Percentiles rank a stretch among this genome's conserved stretches.
Conservation (phyloP, 2,113 vertebrate species). For the Apodemus sylvaticus region DNA sequence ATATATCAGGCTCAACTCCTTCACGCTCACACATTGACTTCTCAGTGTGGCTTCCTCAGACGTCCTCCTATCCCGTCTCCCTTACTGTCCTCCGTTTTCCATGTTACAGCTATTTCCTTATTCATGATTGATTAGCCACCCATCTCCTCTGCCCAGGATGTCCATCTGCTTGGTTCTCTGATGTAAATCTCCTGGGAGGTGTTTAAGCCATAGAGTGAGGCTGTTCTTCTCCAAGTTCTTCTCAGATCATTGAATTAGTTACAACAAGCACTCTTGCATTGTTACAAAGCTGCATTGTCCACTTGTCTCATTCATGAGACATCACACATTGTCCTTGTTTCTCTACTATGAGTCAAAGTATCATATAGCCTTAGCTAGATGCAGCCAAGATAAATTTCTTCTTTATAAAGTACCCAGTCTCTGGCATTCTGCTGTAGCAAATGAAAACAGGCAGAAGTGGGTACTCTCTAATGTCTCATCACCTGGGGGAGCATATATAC, state of each 20-base stretch:
- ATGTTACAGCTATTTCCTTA: background rate
- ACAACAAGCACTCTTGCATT: too few relatives aligned
- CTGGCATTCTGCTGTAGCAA: background rate
- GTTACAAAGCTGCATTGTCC: background rate
- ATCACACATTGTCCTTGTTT: background rate
- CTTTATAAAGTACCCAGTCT: background rate
- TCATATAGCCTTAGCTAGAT: too few relatives aligned
- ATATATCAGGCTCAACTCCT: accelerated
- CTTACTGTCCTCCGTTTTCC: background rate
- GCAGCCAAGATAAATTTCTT: background rate
- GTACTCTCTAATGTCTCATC: too few relatives aligned
- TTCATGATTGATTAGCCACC: background rate
- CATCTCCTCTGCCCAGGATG: background rate
- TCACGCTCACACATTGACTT: accelerated
- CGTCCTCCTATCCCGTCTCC: background rate
- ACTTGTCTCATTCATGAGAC: background rate
- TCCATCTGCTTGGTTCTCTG: background rate
- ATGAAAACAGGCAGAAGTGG: background rate
- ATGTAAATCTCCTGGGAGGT: background rate
- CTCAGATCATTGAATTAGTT: background rate
- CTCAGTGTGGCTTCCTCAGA: background rate
- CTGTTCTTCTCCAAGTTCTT: background rate
- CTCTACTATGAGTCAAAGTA: background rate
- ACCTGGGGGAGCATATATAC: background rate
- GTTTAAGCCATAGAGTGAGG: too few relatives aligned